phyloP scores from a whole-genome alignment of 2,797 vertebrate genomes.

The Tamandua tetradactyla region DNA sequence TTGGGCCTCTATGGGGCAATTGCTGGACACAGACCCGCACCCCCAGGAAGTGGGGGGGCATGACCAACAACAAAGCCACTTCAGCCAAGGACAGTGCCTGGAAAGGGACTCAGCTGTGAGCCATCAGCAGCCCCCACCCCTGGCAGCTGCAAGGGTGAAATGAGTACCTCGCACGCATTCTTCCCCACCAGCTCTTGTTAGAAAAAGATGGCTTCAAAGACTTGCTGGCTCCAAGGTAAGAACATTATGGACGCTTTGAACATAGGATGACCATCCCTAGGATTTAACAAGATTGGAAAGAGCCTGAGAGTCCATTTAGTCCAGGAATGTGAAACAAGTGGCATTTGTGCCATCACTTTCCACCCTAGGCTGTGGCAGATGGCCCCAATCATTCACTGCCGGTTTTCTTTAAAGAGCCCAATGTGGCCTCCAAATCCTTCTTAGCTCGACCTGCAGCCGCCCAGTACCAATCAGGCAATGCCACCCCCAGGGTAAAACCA shows the following conservation, averaged over 20 bases:
- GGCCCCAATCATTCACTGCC: neutral
- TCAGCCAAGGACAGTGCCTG: neutral
- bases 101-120: neutral
- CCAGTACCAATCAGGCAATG: neutral
- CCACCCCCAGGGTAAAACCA: neutral
- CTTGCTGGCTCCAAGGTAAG: neutral
- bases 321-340: neutral
- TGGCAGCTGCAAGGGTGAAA: neutral
- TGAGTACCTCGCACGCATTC: too few species aligned
- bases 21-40: neutral
- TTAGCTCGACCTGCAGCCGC: neutral
- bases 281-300: neutral
- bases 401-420: neutral
- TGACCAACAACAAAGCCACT: neutral
- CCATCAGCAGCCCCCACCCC: neutral
- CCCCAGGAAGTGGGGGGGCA: accelerated
- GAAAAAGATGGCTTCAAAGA: neutral
- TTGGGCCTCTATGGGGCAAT: too few species aligned
- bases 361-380: neutral
- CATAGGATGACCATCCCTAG: neutral
- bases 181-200: too few species aligned
- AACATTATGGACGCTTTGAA: neutral
- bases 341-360: accelerated
- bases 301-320: neutral
- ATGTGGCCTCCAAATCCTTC: neutral